phyloP scores from a whole-genome alignment of 2,888 invertebrate genomes.

The Crossocerus cetratus region DNA sequence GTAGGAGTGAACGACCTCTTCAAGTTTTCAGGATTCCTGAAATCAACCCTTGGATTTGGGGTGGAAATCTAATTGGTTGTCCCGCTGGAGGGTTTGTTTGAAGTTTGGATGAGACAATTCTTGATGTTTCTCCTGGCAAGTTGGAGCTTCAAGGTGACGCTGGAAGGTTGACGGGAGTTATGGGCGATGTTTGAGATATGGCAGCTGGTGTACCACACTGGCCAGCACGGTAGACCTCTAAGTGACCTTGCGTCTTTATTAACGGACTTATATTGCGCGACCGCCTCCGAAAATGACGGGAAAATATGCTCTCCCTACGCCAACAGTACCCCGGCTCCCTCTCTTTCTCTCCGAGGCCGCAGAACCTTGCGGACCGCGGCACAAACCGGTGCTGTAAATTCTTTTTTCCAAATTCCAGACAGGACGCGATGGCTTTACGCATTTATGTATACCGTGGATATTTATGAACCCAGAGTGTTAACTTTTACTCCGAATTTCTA shows the following conservation, averaged over 20 bases:
- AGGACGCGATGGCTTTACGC: conserved; percentile 31
- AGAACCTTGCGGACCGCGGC: conserved; percentile 24
- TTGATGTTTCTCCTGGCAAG: too few species aligned
- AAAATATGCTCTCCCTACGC: conserved; percentile 27
- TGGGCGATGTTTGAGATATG: background rate
- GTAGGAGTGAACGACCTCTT: too few species aligned
- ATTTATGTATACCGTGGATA: conserved; percentile 18
- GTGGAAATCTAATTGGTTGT: too few species aligned
- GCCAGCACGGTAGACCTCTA: conserved; percentile 33
- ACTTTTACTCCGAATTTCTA: too few species aligned
- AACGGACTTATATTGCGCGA: conserved; percentile 10
- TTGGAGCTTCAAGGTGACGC: too few species aligned
- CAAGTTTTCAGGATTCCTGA: too few species aligned
- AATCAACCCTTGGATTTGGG: too few species aligned
- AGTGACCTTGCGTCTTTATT: conserved; percentile 36
- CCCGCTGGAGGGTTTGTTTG: too few species aligned
- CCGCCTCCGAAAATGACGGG: conserved; percentile 18
- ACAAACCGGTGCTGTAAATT: conserved; percentile 34
- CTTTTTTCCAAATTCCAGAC: conserved; percentile 22
- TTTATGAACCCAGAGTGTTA: too few species aligned
- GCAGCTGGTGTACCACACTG: conserved; percentile 32
- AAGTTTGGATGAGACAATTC: too few species aligned
- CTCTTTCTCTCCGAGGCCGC: background rate
- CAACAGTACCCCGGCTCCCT: background rate
- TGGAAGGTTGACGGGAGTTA: too few species aligned